Evolutionary conservation across 2,888 invertebrate genomes (phyloP), one percentile per base, ranked within the genome.

Genomic region (Noctua janthe): DNA sequence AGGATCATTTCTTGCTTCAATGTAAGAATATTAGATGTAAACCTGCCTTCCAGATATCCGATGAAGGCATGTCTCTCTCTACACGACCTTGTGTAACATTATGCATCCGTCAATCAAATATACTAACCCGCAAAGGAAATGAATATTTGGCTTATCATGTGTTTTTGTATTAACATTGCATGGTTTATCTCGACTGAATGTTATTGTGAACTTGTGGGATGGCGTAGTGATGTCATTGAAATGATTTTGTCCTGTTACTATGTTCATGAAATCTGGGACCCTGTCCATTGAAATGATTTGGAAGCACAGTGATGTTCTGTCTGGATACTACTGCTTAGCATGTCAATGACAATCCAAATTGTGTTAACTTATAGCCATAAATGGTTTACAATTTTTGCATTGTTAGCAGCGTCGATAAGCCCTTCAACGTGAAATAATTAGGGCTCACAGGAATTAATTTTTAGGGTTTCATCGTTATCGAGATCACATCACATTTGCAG

Each of bases 91-190:
- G 8, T 74, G 35, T 59, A 39, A 35, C n/a, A 23, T 23, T 23
- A 29, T 47, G 15, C 17, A 8, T 29, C 62, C 7, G 11, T 47
- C 43, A 49, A 49, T 39, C 23, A 66, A 66, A 39, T 49, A 64
- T 49, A 43, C 23, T 5, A 64, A 72, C 11, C 35, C 47, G 15
- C 49, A 81, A 29, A 56, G 49, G 66, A 49, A 43, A 67, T 11
- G 6, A 17, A 71, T 54, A 62, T 81, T 80, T 29, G 17, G 81
- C 56, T 80, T 80, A 81, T 81, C 80, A 39, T 56, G 4, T 51
- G 49, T 74, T 67, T 80, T 74, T 74, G 15, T 67, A 59, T 74
- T 69, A 67, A 69, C 11, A 74, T 69, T 81, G 43, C 74, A 74
- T 59, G 49, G 39, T 81, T 80, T 74, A 74, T 81, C 74, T 51